Percentiles rank a stretch among this genome's conserved stretches.
Conservation (phyloP, 2,113 vertebrate genomes). For the Turdus rufiventris region DNA sequence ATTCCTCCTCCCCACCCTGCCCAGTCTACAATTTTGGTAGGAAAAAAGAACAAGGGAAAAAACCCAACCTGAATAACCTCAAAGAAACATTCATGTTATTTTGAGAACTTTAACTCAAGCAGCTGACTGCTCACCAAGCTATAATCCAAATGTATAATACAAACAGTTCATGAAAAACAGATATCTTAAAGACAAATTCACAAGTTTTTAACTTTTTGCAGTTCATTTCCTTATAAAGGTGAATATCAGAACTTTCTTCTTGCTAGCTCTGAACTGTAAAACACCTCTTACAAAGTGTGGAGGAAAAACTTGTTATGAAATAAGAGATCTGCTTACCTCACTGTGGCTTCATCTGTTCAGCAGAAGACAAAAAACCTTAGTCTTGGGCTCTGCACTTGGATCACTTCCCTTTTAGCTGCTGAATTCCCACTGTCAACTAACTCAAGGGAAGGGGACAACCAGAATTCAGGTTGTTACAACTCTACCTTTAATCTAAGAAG, state of each 20-base stretch:
- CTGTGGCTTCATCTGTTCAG: not conserved
- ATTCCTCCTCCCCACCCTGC: accelerated
- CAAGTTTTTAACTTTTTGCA: not conserved
- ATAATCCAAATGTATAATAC: not conserved
- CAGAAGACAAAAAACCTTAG: not conserved
- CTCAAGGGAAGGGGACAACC: not conserved
- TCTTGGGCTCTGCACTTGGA: not conserved
- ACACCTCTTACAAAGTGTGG: not conserved
- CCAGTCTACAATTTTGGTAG: not conserved
- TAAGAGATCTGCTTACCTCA: not conserved
- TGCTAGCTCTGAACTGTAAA: not conserved
- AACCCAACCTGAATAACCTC: not conserved
- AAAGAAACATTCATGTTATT: not conserved
- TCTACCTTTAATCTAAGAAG: not conserved
- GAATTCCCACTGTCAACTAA: not conserved
- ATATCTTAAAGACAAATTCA: not conserved
- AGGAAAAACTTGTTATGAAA: not conserved
- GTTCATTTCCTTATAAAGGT: not conserved
- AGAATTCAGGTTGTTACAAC: not conserved
- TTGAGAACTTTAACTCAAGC: not conserved
- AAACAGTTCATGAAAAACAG: not conserved
- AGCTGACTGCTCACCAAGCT: not conserved
- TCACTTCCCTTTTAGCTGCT: not conserved
- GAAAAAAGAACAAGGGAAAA: not conserved
- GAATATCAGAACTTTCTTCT: not conserved